Evolutionary conservation across 2,888 invertebrate genomes (phyloP).

Genomic region (Synanthedon formicaeformis): DNA sequence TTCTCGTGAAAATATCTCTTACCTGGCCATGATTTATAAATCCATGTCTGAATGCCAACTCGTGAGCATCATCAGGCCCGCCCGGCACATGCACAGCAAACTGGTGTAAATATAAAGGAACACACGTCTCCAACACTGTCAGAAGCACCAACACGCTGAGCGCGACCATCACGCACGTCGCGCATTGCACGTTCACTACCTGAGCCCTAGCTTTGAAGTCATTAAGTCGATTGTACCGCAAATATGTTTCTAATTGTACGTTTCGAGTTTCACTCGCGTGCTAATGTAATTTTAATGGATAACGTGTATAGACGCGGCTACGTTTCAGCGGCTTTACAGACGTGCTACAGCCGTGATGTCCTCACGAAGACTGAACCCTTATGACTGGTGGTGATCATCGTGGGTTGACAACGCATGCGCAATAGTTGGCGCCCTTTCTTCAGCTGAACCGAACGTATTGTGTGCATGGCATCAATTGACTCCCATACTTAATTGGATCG

Average conservation of each 20-base stretch:
- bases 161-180: slow-evolving; percentile 53
- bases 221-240: not conserved
- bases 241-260: slow-evolving; percentile 5
- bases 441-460: slow-evolving; percentile 48
- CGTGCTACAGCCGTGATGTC: slow-evolving; percentile 27
- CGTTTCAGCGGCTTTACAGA: slow-evolving; percentile 9
- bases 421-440: slow-evolving; percentile 63
- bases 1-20: slow-evolving; percentile 12
- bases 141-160: slow-evolving; percentile 47
- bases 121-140: slow-evolving; percentile 56
- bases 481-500: slow-evolving; percentile 56
- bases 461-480: slow-evolving; percentile 57
- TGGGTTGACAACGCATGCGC: slow-evolving; percentile 41
- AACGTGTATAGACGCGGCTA: slow-evolving; percentile 3
- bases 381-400: slow-evolving; percentile 34
- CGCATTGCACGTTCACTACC: slow-evolving; percentile 55
- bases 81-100: slow-evolving; percentile 48
- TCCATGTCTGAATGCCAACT: slow-evolving; percentile 56
- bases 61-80: slow-evolving; percentile 41
- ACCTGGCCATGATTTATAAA: slow-evolving; percentile 65
- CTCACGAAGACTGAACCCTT: slow-evolving; percentile 42
- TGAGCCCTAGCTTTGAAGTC: slow-evolving; percentile 8
- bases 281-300: slow-evolving; percentile 20
- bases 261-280: slow-evolving; percentile 20
- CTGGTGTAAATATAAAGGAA: slow-evolving; percentile 60